Conservation (phyloP, 2,797 vertebrate genomes). For the Mastacembelus armatus region DNA sequence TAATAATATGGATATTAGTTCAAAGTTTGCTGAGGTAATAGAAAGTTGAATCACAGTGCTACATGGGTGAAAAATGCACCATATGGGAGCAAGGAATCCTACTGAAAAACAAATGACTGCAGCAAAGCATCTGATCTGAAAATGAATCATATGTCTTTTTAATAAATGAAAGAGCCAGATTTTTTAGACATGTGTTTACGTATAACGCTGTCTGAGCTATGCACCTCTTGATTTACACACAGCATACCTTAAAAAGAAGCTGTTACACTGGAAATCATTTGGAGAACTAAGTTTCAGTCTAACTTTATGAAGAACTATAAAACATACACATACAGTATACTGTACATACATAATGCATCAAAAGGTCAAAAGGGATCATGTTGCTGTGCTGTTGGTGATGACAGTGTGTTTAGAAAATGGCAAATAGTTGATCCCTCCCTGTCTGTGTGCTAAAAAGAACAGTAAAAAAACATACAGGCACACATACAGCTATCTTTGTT, state of each 20-base stretch:
- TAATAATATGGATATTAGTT: neutral
- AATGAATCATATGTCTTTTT: conserved; percentile 32
- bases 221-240: conserved; percentile 17
- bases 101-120: conserved; percentile 19
- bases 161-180: conserved; percentile 30
- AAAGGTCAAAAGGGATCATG: neutral
- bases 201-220: conserved; percentile 25
- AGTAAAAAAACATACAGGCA: neutral
- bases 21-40: neutral
- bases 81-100: conserved; percentile 10
- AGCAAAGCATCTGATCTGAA: conserved; percentile 38
- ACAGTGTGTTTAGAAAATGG: too few relatives aligned
- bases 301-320: neutral
- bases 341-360: too few relatives aligned
- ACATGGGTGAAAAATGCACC: neutral
- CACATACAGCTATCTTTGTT: too few relatives aligned
- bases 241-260: conserved; percentile 13
- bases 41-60: neutral
- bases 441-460: too few relatives aligned
- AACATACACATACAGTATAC: neutral
- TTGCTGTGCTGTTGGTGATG: too few relatives aligned
- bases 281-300: neutral
- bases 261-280: conserved; percentile 7
- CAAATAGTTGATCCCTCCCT: too few relatives aligned
- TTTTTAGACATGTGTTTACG: conserved; percentile 22